Conservation (phyloP, 1,140 invertebrate species). For the Trichogramma pretiosum region DNA sequence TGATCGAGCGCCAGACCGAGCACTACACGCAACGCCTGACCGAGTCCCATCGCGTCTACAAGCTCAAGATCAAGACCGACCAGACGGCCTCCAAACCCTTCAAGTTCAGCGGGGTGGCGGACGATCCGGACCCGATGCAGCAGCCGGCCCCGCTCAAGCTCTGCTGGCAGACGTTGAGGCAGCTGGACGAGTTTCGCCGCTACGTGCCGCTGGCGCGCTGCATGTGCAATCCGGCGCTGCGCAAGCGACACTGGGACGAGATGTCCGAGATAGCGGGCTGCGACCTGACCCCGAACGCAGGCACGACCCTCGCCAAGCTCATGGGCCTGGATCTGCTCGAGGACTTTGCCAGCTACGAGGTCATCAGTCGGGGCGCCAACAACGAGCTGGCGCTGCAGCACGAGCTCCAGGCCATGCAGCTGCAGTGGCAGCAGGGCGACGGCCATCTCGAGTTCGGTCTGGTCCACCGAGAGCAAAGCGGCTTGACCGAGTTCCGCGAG, state of each 20-base stretch:
- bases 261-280: constrained; percentile 58
- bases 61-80: constrained; percentile 51
- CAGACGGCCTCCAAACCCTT: constrained; percentile 38
- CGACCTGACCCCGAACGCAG: constrained; percentile 57
- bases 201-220: constrained; percentile 55
- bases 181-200: constrained; percentile 53
- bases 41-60: constrained; percentile 53
- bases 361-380: constrained; percentile 58
- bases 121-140: constrained; percentile 50
- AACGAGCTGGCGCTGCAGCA: constrained; percentile 57
- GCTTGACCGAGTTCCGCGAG: no score
- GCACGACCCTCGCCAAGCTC: constrained; percentile 54
- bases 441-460: no score
- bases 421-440: no score
- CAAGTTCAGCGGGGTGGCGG: constrained; percentile 43
- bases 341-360: constrained; percentile 53
- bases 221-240: constrained; percentile 60
- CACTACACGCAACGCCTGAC: constrained; percentile 43
- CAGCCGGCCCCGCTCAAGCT: constrained; percentile 53
- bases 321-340: constrained; percentile 53
- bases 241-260: constrained; percentile 61
- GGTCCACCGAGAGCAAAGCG: no score
- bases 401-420: constrained; percentile 53
- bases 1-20: constrained; percentile 45
- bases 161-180: constrained; percentile 45